Evolutionary conservation across 2,113 vertebrate genomes (phyloP), one percentile per base, ranked within the genome.

Genomic region (Charadrius vociferus): DNA sequence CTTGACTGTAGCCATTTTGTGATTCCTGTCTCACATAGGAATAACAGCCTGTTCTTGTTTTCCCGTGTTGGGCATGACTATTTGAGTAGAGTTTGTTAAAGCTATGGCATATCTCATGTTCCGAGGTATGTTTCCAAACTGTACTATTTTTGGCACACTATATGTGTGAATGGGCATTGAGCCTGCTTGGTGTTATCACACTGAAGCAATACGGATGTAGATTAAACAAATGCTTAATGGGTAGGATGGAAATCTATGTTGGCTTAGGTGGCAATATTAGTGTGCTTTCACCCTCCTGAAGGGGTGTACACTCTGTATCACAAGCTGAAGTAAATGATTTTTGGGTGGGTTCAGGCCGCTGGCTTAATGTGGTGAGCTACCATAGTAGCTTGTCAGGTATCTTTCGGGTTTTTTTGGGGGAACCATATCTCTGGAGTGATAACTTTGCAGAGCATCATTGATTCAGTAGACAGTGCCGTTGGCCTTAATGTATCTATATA

Each of bases 81-180:
- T 88, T 56, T 92, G 97, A 97, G 86, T 97, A 88, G 80, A 96
- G 70, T 43, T 96, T 93, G 77, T 91, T 96, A 95, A 97, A 91
- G n/a, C 72, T 70, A 14, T 41, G n/a, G 70, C 94, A 67, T 92
- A 93, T 77, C 97, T 92, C 95, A 7, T 83, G 84, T 84, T 91
- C 84, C 0, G 95, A 86, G 86, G 88, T 97, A 73, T 94, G 52
- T 61, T 95, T 97, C 95, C 88, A 95, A 94, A 59, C 67, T 37
- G 81, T 12, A 58, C 68, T 41, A 12, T 78, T 92, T 93, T 97
- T 96, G 96, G 85, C 98, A 98, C 97, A 98, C 98, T 95, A 95
- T 27, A 95, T 23, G 98, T 98, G 98, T 98, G 97, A 53, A 91
- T 43, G 96, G 96, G 95, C 96, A 93, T 90, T 78, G 94, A 95